Conservation (phyloP, 2,888 invertebrate species). For the Mamestra brassicae region DNA sequence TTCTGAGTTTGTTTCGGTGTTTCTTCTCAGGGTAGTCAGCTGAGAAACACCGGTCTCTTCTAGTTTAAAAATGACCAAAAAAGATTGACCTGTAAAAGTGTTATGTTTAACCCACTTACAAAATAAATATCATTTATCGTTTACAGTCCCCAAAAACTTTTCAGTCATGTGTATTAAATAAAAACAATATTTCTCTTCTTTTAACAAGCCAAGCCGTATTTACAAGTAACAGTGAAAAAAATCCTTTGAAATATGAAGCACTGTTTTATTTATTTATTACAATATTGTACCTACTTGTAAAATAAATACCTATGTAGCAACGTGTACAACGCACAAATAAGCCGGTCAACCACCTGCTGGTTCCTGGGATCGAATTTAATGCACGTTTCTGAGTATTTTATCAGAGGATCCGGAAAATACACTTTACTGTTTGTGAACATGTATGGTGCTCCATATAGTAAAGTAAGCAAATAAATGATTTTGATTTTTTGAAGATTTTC, state of each 20-base stretch:
- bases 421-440: not conserved
- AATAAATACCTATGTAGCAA: not conserved
- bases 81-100: too few species aligned
- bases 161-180: not conserved
- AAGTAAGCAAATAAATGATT: too few species aligned
- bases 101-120: too few species aligned
- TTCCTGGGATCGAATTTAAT: constrained; percentile 17
- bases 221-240: not conserved
- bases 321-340: not conserved
- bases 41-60: too few species aligned
- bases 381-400: constrained; percentile 8
- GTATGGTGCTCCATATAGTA: not conserved
- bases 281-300: not conserved
- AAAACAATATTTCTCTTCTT: not conserved
- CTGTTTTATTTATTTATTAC: not conserved
- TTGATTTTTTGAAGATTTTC: not conserved
- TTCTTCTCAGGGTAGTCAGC: too few species aligned
- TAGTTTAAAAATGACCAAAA: too few species aligned
- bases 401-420: not conserved
- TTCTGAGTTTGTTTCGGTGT: too few species aligned
- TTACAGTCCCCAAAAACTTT: too few species aligned
- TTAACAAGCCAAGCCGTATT: not conserved
- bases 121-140: too few species aligned
- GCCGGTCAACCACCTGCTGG: constrained; percentile 31
- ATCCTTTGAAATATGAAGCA: not conserved